These are phyloP conservation scores for Peromyscus melanophrys DNA, from an alignment of 2,797 vertebrate species.

Conservation along the genomic window DNA sequence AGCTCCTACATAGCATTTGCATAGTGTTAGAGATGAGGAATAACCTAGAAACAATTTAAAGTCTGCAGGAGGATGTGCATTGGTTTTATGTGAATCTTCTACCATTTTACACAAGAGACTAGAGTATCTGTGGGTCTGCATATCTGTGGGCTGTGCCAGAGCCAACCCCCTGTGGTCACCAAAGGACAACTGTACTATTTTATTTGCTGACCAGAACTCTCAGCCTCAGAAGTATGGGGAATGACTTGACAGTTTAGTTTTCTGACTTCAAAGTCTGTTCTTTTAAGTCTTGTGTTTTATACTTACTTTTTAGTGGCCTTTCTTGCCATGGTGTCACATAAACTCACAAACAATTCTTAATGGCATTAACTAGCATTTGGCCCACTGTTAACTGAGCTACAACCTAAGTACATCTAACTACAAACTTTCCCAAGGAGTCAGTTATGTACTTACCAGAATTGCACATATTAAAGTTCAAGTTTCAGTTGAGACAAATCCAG, in stretches of 20 bases:
- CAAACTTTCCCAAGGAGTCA: neutral
- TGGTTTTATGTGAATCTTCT: neutral
- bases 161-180: neutral
- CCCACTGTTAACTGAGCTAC: neutral
- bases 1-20: neutral
- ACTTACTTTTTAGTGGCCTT: neutral
- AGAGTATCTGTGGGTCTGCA: neutral
- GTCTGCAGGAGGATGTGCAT: neutral
- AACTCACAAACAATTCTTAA: neutral
- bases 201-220: neutral
- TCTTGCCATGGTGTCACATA: neutral
- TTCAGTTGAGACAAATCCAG: neutral
- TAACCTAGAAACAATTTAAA: neutral
- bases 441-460: neutral
- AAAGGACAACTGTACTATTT: neutral
- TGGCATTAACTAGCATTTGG: neutral
- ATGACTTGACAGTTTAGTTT: neutral
- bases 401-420: neutral
- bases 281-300: neutral
- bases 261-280: conserved; percentile 30
- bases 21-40: neutral
- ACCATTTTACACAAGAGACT: neutral
- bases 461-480: neutral
- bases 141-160: neutral
- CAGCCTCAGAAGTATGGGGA: neutral